A percentile compares a stretch with the other conserved stretches of the same genome.
Conservation (phyloP, 2,797 vertebrate genomes). For the Stomatorhinus walkeri region DNA sequence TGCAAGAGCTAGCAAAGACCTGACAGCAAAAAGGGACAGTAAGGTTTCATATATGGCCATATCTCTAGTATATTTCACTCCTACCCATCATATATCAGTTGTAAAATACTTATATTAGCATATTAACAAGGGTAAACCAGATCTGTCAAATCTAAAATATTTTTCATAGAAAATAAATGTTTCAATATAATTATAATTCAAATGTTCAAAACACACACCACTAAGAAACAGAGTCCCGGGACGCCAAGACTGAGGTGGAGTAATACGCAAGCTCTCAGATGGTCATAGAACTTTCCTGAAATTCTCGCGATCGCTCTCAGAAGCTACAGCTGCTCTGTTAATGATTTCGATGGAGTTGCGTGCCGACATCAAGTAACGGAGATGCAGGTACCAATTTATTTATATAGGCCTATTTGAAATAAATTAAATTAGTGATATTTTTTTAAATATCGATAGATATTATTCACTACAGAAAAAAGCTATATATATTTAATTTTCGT, state of each 20-base stretch:
- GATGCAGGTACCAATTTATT: not conserved
- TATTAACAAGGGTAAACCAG: not conserved
- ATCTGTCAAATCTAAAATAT: not conserved
- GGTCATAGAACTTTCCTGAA: slow-evolving; percentile 25
- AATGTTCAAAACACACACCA: not conserved
- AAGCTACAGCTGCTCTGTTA: not conserved
- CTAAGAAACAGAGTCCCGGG: not conserved
- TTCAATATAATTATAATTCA: not conserved
- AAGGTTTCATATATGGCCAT: not conserved
- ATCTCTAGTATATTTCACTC: not conserved
- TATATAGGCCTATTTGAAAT: not conserved
- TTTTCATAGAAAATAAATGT: not conserved
- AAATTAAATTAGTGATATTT: not conserved
- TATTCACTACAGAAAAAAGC: not conserved
- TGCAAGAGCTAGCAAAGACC: not conserved
- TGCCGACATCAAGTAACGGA: not conserved
- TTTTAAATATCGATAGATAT: not conserved
- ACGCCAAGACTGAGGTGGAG: not conserved
- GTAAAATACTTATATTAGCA: not conserved
- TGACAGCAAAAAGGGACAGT: not conserved
- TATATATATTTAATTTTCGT: not conserved
- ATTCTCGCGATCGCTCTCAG: not conserved
- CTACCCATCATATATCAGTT: not conserved
- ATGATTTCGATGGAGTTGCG: not conserved
- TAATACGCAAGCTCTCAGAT: not conserved